Percentiles rank a stretch among this genome's conserved stretches.
Conservation (phyloP, 1,140 invertebrate species). For the Drosophila mayri region DNA sequence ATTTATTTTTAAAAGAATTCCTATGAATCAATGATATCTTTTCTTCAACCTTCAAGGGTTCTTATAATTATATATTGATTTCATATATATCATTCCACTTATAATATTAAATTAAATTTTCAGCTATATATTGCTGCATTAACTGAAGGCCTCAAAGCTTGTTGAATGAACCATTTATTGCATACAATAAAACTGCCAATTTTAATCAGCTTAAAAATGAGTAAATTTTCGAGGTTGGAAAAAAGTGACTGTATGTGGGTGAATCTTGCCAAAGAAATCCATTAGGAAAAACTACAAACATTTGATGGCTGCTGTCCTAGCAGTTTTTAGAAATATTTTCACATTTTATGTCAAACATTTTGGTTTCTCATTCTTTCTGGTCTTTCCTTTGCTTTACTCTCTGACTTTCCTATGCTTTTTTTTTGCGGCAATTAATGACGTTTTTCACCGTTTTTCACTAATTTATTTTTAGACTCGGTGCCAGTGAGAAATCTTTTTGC, state of each 20-base stretch:
- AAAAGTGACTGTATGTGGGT: conserved; percentile 4
- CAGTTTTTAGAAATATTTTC: conserved; percentile 42
- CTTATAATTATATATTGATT: not conserved
- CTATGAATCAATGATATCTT: not conserved
- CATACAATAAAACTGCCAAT: conserved; percentile 23
- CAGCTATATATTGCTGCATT: not conserved
- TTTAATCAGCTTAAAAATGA: conserved; percentile 24
- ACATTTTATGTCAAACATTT: conserved; percentile 27
- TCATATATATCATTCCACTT: not conserved
- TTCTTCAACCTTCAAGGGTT: not conserved
- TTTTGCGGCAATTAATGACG: conserved; percentile 69
- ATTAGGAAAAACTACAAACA: conserved; percentile 41
- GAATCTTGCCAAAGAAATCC: conserved; percentile 21
- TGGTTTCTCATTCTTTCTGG: conserved; percentile 5
- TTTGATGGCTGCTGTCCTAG: conserved; percentile 18
- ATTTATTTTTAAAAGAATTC: conserved; percentile 10
- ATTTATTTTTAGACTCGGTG: conserved; percentile 66
- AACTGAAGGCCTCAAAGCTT: not conserved
- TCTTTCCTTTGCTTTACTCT: conserved; percentile 32
- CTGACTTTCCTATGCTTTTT: not conserved
- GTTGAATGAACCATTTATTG: conserved; percentile 9
- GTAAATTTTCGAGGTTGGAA: conserved; percentile 6
- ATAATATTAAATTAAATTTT: conserved; percentile 8
- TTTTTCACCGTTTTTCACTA: conserved; percentile 45
- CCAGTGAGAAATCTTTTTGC: conserved; percentile 40